Evolutionary conservation across 2,113 vertebrate species (phyloP).

Genomic region (Lonchura striata): DNA sequence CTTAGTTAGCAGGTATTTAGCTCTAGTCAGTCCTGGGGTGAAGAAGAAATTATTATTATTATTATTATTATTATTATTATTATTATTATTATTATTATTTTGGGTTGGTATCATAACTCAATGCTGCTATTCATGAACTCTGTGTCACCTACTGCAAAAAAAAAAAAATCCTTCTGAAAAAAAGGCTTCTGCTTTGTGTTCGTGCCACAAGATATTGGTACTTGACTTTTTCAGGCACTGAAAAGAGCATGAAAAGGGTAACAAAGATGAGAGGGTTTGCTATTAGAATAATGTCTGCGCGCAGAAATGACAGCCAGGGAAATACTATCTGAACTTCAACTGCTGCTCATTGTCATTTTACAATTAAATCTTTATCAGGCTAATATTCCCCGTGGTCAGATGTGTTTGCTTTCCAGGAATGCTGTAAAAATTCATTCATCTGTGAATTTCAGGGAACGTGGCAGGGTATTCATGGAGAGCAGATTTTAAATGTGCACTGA

Average conservation of each 20-base stretch:
- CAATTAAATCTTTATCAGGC: slow-evolving; percentile 35
- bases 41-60: too few species aligned
- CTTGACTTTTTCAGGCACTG: background rate
- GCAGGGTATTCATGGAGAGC: background rate
- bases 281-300: background rate
- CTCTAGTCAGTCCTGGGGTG: background rate
- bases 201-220: background rate
- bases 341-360: slow-evolving; percentile 10
- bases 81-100: too few species aligned
- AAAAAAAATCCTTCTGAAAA: background rate
- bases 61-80: too few species aligned
- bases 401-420: slow-evolving; percentile 37
- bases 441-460: background rate
- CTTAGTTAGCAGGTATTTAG: background rate
- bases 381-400: background rate
- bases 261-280: background rate
- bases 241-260: background rate
- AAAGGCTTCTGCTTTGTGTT: background rate
- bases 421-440: background rate
- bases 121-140: background rate
- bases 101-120: background rate
- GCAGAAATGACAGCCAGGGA: slow-evolving; percentile 8
- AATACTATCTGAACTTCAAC: background rate
- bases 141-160: background rate
- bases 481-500: background rate